Evolutionary conservation across 2,113 vertebrate species (phyloP), one percentile per base, ranked within the genome.

Genomic region (Crotalus viridis): DNA sequence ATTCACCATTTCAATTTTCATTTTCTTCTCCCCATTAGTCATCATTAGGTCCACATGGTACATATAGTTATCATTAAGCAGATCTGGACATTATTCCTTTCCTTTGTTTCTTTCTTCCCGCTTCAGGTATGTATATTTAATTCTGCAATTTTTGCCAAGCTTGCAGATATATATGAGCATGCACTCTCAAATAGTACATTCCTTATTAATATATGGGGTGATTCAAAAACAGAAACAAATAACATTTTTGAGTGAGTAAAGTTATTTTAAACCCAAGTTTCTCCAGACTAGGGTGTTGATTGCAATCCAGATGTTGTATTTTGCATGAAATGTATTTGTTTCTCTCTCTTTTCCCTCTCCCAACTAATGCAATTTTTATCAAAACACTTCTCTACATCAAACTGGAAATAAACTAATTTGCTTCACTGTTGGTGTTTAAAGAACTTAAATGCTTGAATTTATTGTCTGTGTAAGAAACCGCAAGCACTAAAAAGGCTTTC

Each of bases 391-490:
- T 91, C 54, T 10, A 89, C 74, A 90, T 93, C 93, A 93, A 91
- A 96, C 96, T 96, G 95, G 95, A 94, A 96, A 94, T 94, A 96
- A 95, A 96, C 92, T 95, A 97, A 97, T 97, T 95, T 93, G 93
- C 85, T 94, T 95, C 96, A 96, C 96, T 96, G 95, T 97, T 96
- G 96, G 95, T 96, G 96, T 97, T 97, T 97, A 96, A 97, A 95
- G 94, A 96, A 95, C 94, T 91, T 91, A 97, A 95, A 98, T 96
- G 96, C 96, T 95, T 96, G 95, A 48, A 97, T 94, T 96, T 95
- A 46, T 90, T 96, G 85, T 69, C 54, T 92, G 93, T 91, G 93
- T 81, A 94, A 94, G 93, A 88, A 96, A 96, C 88, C 95, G 92
- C 94, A 96, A 92, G 94, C 10, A 89, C 95, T 88, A 91, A 95